Percentiles rank a stretch among this genome's conserved stretches.
phyloP scores from a whole-genome alignment of 37 sponge, comb jelly and placozoan genomes.

The Spongilla lacustris region DNA sequence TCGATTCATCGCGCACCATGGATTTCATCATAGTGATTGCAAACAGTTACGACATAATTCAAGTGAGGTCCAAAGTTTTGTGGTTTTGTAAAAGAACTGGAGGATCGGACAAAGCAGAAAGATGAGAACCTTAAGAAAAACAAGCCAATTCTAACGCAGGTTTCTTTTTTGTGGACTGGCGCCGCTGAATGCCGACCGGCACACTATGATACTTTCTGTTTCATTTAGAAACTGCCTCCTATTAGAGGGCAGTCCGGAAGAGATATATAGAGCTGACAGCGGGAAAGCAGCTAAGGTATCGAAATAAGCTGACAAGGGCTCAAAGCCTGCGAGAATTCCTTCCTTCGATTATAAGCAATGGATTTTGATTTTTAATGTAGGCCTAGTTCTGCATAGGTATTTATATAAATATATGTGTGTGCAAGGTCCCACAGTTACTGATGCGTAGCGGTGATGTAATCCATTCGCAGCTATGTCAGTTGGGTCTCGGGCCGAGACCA shows the following conservation, averaged over 20 bases:
- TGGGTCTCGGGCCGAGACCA: too few relatives aligned
- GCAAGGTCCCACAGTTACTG: too few relatives aligned
- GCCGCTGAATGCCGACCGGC: not conserved
- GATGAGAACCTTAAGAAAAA: slow-evolving; percentile 71
- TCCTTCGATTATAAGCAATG: too few relatives aligned
- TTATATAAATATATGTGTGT: too few relatives aligned
- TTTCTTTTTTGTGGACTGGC: slow-evolving; percentile 20
- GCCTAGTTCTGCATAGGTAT: too few relatives aligned
- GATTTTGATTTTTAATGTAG: too few relatives aligned
- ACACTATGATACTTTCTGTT: not conserved
- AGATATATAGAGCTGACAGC: too few relatives aligned
- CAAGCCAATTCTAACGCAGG: slow-evolving; percentile 82
- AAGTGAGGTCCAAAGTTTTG: slow-evolving; percentile 84
- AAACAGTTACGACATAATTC: slow-evolving; percentile 70
- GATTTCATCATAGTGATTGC: slow-evolving; percentile 31
- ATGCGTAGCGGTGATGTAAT: too few relatives aligned
- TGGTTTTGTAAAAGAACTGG: slow-evolving; percentile 88
- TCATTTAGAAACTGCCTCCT: slow-evolving; percentile 62
- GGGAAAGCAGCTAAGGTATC: not conserved
- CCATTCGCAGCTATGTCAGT: too few relatives aligned
- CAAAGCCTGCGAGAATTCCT: slow-evolving; percentile 64
- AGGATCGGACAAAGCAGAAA: slow-evolving; percentile 84
- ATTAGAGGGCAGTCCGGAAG: slow-evolving; percentile 18
- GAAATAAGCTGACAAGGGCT: slow-evolving; percentile 24
- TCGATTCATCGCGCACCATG: not conserved